Evolutionary conservation across 2,113 vertebrate genomes (phyloP).

Genomic region (Aegotheles bennettii): DNA sequence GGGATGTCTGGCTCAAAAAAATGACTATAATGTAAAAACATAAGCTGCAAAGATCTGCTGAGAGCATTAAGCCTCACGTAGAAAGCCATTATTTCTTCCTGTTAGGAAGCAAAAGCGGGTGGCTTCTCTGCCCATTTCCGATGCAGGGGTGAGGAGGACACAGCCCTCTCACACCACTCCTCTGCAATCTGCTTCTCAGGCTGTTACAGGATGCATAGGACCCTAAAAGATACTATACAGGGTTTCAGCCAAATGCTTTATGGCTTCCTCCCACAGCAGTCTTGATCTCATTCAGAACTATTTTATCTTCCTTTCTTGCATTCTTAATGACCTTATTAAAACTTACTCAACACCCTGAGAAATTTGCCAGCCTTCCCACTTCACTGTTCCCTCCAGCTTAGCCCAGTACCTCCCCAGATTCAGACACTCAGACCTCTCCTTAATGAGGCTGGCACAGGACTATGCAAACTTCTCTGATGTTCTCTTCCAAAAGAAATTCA

Average conservation of each 20-base stretch:
- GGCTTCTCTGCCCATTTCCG: background rate
- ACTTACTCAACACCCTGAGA: background rate
- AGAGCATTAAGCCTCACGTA: slow-evolving; percentile 25
- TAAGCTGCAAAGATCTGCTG: slow-evolving; percentile 33
- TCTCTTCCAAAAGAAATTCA: background rate
- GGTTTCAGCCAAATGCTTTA: background rate
- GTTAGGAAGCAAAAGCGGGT: background rate
- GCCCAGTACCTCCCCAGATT: background rate
- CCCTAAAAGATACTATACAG: background rate
- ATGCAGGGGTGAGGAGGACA: background rate
- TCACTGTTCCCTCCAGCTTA: background rate
- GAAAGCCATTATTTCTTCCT: slow-evolving; percentile 15
- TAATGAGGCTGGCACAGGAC: background rate
- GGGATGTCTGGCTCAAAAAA: slow-evolving; percentile 46
- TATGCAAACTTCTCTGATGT: background rate
- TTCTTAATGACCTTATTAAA: background rate
- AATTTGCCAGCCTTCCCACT: background rate
- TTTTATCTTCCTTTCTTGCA: background rate
- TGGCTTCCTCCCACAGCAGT: background rate
- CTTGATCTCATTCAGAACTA: background rate
- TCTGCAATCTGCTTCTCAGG: background rate
- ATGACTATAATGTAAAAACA: slow-evolving; percentile 46
- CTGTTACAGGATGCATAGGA: background rate
- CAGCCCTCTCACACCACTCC: background rate
- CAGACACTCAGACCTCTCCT: background rate